phyloP scores from a whole-genome alignment of 2,888 invertebrate species.

The Ochlodes sylvanus region DNA sequence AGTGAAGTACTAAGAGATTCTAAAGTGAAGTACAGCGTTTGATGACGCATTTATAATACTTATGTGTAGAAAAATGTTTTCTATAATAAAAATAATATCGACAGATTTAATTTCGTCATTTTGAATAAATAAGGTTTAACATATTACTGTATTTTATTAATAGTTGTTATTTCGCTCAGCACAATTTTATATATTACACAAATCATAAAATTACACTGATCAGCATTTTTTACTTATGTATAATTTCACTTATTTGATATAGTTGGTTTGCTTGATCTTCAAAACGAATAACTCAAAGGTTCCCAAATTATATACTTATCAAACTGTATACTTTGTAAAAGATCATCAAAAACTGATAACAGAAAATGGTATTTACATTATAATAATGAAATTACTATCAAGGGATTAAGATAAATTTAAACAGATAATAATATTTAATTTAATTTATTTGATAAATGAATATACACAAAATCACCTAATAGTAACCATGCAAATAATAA shows the following conservation, averaged over 20 bases:
- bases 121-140: conserved; percentile 68
- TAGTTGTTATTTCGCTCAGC: neutral
- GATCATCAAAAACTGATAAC: no score
- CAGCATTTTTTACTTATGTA: no score
- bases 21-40: conserved; percentile 59
- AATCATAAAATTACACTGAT: no score
- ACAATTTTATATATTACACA: neutral
- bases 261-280: no score
- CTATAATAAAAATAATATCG: conserved; percentile 66
- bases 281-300: no score
- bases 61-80: conserved; percentile 64
- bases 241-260: no score
- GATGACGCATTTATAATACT: conserved; percentile 64
- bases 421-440: conserved; percentile 39
- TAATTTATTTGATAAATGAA: conserved; percentile 64
- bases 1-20: conserved; percentile 43
- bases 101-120: conserved; percentile 68
- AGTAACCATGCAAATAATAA: conserved; percentile 67
- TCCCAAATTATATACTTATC: no score
- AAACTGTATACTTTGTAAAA: no score
- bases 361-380: no score
- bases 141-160: conserved; percentile 48
- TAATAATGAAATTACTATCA: no score
- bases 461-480: conserved; percentile 50
- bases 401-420: neutral